A percentile compares a stretch with the other conserved stretches of the same genome.
Conservation (phyloP, 2,888 invertebrate genomes). For the Brenthis ino region DNA sequence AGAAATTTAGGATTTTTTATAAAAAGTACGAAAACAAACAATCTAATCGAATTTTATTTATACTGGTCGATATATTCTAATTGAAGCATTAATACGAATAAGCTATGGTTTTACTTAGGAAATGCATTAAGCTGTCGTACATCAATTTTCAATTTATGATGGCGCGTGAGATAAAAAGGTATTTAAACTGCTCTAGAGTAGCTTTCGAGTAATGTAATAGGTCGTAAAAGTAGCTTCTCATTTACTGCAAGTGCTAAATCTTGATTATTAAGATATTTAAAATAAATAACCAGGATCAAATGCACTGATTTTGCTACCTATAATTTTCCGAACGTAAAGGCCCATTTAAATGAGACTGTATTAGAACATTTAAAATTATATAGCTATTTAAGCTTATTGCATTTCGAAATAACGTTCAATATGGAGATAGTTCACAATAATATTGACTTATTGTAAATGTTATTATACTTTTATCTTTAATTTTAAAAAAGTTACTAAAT, state of each 20-base stretch:
- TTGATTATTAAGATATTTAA: conserved; percentile 61
- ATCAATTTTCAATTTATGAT: conserved; percentile 52
- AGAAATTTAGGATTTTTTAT: no score
- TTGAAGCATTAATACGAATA: conserved; percentile 37
- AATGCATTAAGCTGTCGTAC: conserved; percentile 43
- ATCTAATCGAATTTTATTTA: conserved; percentile 6
- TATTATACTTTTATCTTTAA: background rate
- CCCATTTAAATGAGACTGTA: conserved; percentile 7
- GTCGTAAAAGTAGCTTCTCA: conserved; percentile 52
- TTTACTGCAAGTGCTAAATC: conserved; percentile 55
- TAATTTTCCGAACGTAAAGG: conserved; percentile 31
- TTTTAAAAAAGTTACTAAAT: no score
- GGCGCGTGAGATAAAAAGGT: conserved; percentile 44
- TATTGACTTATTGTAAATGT: background rate
- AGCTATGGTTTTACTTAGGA: conserved; percentile 38
- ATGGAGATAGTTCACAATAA: background rate
- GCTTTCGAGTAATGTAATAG: conserved; percentile 55
- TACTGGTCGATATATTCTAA: conserved; percentile 12
- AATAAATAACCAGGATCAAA: conserved; percentile 49
- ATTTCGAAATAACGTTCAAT: background rate
- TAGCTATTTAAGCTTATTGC: background rate
- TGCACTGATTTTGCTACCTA: conserved; percentile 22
- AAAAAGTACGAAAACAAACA: background rate
- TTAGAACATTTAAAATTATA: background rate
- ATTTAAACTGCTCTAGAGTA: conserved; percentile 50